A percentile compares a stretch with the other conserved stretches of the same genome.
Conservation (phyloP, 2,113 vertebrate species). For the Ornithorhynchus anatinus region DNA sequence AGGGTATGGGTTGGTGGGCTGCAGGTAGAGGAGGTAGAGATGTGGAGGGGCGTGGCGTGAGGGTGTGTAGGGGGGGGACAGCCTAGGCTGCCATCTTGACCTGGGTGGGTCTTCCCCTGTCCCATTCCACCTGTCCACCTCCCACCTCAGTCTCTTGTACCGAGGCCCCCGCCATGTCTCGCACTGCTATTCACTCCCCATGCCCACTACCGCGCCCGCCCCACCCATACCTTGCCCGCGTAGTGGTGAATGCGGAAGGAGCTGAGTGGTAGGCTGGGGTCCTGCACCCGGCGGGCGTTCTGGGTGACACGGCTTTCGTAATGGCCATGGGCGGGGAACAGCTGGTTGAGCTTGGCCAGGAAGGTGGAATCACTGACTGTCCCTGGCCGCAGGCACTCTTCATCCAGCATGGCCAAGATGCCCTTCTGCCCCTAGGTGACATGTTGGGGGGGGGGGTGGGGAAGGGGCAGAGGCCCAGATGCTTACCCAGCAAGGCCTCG, state of each 20-base stretch:
- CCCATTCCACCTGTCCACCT: neutral
- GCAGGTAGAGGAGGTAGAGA: too few relatives aligned
- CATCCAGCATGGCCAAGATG: constrained; percentile 79
- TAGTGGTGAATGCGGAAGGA: constrained; percentile 81
- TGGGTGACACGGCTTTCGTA: constrained; percentile 77
- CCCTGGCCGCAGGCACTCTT: constrained; percentile 79
- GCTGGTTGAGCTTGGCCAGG: constrained; percentile 72
- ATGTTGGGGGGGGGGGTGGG: neutral
- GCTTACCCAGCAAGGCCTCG: neutral
- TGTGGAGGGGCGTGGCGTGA: too few relatives aligned
- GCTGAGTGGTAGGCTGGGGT: constrained; percentile 48
- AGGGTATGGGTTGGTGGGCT: too few relatives aligned
- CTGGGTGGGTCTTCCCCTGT: fast-evolving
- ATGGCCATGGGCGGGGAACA: constrained; percentile 60
- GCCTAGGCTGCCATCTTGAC: neutral
- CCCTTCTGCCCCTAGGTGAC: constrained; percentile 60
- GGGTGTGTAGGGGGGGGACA: too few relatives aligned
- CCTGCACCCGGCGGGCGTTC: constrained; percentile 63
- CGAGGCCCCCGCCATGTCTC: neutral
- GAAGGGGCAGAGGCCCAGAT: neutral
- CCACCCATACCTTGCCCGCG: constrained; percentile 74
- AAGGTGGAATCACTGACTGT: constrained; percentile 74
- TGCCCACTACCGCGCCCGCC: neutral
- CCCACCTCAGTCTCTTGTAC: neutral
- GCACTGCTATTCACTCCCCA: neutral